These are phyloP conservation scores for Upupa epops DNA, from an alignment of 2,113 vertebrate species.

Conservation along the genomic window DNA sequence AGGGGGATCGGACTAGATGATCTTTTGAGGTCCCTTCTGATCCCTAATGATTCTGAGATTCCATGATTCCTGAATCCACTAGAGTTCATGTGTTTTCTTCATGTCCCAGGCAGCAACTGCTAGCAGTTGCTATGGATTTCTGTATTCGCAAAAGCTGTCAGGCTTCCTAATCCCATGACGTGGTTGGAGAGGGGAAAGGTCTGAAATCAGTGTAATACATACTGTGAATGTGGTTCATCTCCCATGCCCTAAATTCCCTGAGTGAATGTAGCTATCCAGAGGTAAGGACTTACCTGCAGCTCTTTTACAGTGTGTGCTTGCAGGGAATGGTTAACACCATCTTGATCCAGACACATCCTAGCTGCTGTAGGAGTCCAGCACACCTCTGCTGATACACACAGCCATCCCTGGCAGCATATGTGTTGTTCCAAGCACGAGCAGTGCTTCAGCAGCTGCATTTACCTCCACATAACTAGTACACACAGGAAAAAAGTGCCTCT, in stretches of 20 bases:
- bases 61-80: background rate
- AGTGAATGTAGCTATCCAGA: background rate
- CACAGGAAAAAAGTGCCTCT: rapidly evolving
- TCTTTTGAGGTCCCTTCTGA: no score
- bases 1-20: no score
- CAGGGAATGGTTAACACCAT: background rate
- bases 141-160: background rate
- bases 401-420: background rate
- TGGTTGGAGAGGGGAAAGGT: background rate
- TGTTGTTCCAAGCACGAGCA: background rate
- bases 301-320: background rate
- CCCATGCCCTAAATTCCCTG: background rate
- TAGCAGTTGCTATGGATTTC: background rate
- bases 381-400: background rate
- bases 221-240: background rate
- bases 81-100: background rate
- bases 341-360: background rate
- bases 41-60: no score
- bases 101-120: background rate
- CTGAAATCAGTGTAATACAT: background rate
- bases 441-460: background rate
- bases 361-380: background rate
- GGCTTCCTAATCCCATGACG: background rate
- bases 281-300: background rate
- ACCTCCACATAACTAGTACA: background rate